Evolutionary conservation across 2,113 vertebrate species (phyloP).

Genomic region (Erythrolamprus reginae): DNA sequence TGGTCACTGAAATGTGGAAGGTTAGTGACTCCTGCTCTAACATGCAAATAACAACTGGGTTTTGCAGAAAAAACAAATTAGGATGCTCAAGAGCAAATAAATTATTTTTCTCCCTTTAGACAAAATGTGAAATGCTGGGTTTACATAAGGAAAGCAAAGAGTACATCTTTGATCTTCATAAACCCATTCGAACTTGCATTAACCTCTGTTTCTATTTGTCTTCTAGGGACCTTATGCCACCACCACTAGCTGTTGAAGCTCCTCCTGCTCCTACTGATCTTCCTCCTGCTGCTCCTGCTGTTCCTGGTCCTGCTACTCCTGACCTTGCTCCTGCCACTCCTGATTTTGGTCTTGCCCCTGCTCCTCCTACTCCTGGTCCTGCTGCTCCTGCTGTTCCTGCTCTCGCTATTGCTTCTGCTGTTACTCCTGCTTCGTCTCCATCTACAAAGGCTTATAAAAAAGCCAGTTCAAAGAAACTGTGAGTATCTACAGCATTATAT

Average conservation of each 20-base stretch:
- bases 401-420: fast-evolving
- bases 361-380: too few species aligned
- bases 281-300: too few species aligned
- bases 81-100: background rate
- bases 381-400: too few species aligned
- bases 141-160: background rate
- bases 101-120: background rate
- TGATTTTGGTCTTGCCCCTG: too few species aligned
- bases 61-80: background rate
- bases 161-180: background rate
- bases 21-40: too few species aligned
- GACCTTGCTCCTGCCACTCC: too few species aligned
- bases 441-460: too few species aligned
- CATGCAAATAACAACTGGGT: background rate
- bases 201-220: background rate
- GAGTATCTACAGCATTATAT: background rate
- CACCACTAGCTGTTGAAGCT: background rate
- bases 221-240: background rate
- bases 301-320: too few species aligned
- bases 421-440: fast-evolving
- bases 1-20: too few species aligned
- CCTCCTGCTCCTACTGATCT: too few species aligned
- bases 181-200: background rate
- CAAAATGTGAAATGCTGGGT: too few species aligned
- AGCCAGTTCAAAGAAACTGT: background rate